Evolutionary conservation across 2,888 invertebrate species (phyloP), one percentile per base, ranked within the genome.

Genomic region (Polyploca ridens): DNA sequence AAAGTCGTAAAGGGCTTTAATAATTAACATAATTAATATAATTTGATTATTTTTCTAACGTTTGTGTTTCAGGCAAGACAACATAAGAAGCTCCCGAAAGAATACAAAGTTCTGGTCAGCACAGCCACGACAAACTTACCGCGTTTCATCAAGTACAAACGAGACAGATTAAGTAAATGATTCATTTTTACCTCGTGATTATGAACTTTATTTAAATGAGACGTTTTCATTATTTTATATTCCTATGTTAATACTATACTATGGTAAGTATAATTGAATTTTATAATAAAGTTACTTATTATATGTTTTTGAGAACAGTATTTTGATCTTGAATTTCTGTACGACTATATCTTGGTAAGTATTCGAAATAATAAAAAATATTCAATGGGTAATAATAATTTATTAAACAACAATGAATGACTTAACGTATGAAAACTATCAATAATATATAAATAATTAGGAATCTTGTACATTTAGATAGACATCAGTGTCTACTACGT

Each of bases 61-160:
- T 63, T 58, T 63, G 60, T 33, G 61, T 90, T 91, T 64, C 88
- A 96, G 96, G 93, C 96, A 58, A 94, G 95, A 35, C 95, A 95
- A 72, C 96, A 97, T 78, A 95, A 95, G 77, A 95, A 95, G 71
- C 94, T 94, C 4, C 93, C 97, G 0, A 96, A 96, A 66, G 96
- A 96, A 77, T 96, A 96, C 75, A 95, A 95, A 76, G 95, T 96
- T 0, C 94, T 97, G n/a, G 96, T 97, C 3, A 94, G 95, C 63
- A 97, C 97, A 5, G 97, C 96, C 0, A 94, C 94, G 64, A 94
- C 95, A 2, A 97, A 97, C 85, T 89, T 97, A 70, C 93, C 95
- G 5, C 94, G 97, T 75, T 97, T 97, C 85, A 95, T 97, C 66
- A 95, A 95, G 76, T 97, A 97, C 84, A 96, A 96, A 84, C 93